Conservation (phyloP, 2,113 vertebrate genomes). For the Callipepla californica region DNA sequence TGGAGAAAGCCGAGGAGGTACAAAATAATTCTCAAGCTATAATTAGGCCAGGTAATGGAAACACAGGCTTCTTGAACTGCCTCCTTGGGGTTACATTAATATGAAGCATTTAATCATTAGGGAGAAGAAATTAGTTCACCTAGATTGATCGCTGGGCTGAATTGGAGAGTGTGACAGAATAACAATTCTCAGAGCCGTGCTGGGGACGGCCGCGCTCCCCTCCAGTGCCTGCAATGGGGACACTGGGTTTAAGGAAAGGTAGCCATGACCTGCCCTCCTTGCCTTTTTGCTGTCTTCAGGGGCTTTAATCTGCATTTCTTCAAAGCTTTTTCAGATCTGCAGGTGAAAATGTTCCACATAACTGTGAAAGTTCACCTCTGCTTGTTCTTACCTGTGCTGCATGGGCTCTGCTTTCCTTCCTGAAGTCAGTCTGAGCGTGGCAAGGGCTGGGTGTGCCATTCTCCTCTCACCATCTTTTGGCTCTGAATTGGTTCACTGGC, state of each 20-base stretch:
- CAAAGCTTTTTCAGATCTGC: neutral
- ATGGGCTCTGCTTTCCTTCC: fast-evolving
- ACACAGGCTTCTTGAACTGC: conserved; percentile 32
- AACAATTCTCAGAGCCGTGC: neutral
- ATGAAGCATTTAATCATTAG: conserved; percentile 66
- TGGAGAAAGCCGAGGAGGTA: neutral
- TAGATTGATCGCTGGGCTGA: conserved; percentile 34
- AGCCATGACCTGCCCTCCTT: neutral
- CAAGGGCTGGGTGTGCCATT: neutral
- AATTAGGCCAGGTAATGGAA: conserved; percentile 43
- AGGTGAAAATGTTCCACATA: too few relatives aligned
- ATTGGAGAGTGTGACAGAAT: conserved; percentile 42
- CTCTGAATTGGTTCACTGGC: fast-evolving
- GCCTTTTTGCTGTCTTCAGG: neutral
- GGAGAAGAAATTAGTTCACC: conserved; percentile 68
- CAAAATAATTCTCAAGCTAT: conserved; percentile 1
- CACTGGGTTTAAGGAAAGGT: neutral
- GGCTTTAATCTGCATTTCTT: neutral
- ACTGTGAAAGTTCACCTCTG: fast-evolving
- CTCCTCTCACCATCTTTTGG: fast-evolving
- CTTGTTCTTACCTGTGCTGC: fast-evolving
- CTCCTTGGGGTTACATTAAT: conserved; percentile 47
- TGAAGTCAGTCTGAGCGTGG: fast-evolving
- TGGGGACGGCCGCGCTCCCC: neutral
- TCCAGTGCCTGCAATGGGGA: too few relatives aligned